Evolutionary conservation across 2,113 vertebrate species (phyloP), one percentile per base, ranked within the genome.

Genomic region (Gavia stellata): DNA sequence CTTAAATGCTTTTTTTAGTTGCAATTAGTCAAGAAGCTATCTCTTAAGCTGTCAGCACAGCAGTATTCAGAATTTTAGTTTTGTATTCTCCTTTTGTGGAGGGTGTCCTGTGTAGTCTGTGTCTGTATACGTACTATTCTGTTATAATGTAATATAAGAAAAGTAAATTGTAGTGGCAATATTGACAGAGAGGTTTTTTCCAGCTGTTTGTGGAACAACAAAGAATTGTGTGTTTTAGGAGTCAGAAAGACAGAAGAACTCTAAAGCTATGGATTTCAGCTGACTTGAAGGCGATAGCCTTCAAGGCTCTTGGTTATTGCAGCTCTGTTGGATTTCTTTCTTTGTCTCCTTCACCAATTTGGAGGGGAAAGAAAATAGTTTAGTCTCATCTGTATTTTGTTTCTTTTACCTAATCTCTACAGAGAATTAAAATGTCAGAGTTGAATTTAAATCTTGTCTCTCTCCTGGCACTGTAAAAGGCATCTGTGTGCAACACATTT

Each of bases 321-420:
- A 66, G 14, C 19, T 50, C 53, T 88, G 31, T 13, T 83, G 80
- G 45, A 33, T 82, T 94, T 92, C 38, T 68, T 15, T 61, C 31
- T 79, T 26, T 83, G 55, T 59, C 62, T 3, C 56, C 19, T 55
- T 28, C 31, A 55, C 21, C 3, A 13, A 1, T n/a, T 86, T 72
- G 6, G 42, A 72, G 70, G 44, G 20, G 36, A 92, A 89, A 45
- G n/a, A 55, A 89, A 92, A 87, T 77, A 94, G 82, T 92, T 96
- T 90, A 86, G 81, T 94, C 86, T 97, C 53, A 52, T 67, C 24
- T 68, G 50, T 75, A 59, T 85, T 94, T 95, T 94, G 80, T 86
- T 93, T 91, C 52, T 91, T 91, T 92, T 92, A 87, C 52, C 36
- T 92, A 94, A 92, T 96, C 83, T 94, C 59, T 92, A 25, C 47